Conservation (phyloP, 2,113 vertebrate genomes). For the Chionomys nivalis region DNA sequence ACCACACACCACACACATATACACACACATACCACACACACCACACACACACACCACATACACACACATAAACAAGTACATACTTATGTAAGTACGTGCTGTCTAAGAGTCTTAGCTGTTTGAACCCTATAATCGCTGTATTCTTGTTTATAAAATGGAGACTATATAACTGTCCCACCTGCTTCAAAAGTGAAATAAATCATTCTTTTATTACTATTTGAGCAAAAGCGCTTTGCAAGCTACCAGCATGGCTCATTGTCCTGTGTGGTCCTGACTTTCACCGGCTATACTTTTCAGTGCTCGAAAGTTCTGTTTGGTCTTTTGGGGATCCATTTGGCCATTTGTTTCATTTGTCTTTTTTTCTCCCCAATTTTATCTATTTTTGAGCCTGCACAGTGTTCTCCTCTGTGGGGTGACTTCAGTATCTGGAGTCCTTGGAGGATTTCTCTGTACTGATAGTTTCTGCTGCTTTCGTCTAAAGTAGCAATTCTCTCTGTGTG, state of each 20-base stretch:
- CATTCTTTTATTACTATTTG: neutral
- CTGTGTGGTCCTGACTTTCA: neutral
- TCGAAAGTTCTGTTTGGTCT: neutral
- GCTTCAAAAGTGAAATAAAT: neutral
- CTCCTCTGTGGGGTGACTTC: neutral
- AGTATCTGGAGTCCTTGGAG: neutral
- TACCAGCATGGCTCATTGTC: neutral
- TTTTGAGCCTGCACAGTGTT: neutral
- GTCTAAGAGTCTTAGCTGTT: neutral
- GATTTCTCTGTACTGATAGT: neutral
- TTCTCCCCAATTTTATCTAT: conserved; percentile 7
- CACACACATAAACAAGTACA: too few relatives aligned
- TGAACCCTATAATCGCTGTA: neutral
- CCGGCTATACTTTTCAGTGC: neutral
- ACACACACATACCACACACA: too few relatives aligned
- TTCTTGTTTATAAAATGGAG: conserved; percentile 18
- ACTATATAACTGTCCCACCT: neutral
- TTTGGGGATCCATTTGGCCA: neutral
- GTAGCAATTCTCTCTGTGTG: neutral
- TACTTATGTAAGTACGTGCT: neutral
- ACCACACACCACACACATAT: too few relatives aligned
- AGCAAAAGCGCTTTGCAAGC: neutral
- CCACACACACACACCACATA: too few relatives aligned
- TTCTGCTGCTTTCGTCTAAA: neutral
- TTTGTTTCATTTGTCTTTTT: neutral